Base-by-base conservation (phyloP, 2,113 vertebrate genomes). In the Cheirogaleus medius region DNA sequence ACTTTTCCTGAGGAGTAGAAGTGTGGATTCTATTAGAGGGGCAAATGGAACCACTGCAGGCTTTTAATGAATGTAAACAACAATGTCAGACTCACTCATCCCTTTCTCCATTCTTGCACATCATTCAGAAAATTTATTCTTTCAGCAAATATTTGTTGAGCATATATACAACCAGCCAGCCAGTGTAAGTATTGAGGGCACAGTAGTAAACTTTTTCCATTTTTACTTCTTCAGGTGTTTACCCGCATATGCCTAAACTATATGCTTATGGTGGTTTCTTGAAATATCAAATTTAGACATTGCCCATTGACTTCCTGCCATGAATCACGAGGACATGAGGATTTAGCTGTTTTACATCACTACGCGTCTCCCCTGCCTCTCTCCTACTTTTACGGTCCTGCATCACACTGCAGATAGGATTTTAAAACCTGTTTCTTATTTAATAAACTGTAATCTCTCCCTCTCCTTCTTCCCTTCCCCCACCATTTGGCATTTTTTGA, bases 351-450 rank as follows among this genome's bases (percentile, higher is more conserved):
- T 90, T 88, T 78, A 49, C 90, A 7, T 82, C 52, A 81, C 25
- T 66, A 49, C 10, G 8, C 1, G 69, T 78, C 27, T 77, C 27
- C 56, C 39, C 27, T 68, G 25, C 56, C 1, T 39, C 66, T 76
- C 71, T 76, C 27, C 44, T 74, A 44, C 52, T 76, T 60, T 14
- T 25, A 34, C 37, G 52, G 54, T 69, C 44, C 60, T 71, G 52
- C 60, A 15, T 49, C 58, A 86, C 92, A 90, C n/a, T 78, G 90
- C 23, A 87, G 49, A 81, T 60, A 66, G 42, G 32, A 91, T 32
- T 94, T 87, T 68, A 21, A 94, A 86, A 60, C 12, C 21, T 42
- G 8, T 83, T 87, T 93, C 44, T 76, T 94, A 56, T 71, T 89
- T 92, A 76, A 64, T 82, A 47, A 74, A 49, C 60, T 9, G 10